Percentiles rank a stretch among this genome's conserved stretches.
phyloP scores from a whole-genome alignment of 2,797 vertebrate genomes.

The Platyrinchus mystaceus region DNA sequence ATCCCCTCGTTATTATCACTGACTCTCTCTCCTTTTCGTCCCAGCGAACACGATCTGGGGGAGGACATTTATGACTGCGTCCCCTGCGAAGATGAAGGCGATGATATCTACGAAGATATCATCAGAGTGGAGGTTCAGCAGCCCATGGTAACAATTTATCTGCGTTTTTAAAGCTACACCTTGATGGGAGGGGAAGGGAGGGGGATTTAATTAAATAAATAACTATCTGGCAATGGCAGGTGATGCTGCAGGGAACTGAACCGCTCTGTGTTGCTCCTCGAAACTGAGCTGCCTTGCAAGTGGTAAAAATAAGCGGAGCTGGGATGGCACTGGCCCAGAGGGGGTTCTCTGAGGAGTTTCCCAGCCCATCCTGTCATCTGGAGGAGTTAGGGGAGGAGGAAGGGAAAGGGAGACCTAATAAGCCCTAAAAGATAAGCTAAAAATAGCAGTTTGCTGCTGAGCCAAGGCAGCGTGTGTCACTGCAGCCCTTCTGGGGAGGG shows the following conservation, averaged over 20 bases:
- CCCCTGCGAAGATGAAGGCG: slow-evolving; percentile 93
- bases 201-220: background rate
- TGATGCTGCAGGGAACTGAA: background rate
- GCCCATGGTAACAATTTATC: slow-evolving; percentile 87
- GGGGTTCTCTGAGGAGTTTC: background rate
- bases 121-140: slow-evolving; percentile 98
- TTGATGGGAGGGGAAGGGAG: background rate
- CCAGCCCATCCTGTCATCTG: background rate
- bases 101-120: slow-evolving; percentile 99
- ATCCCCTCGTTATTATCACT: background rate
- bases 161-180: background rate
- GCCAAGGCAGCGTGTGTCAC: background rate
- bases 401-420: background rate
- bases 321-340: background rate
- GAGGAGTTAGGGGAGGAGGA: background rate
- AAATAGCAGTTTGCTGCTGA: background rate
- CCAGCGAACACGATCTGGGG: slow-evolving; percentile 94
- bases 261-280: background rate
- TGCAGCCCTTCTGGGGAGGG: background rate
- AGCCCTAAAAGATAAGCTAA: background rate
- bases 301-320: background rate
- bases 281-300: background rate
- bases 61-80: slow-evolving; percentile 99
- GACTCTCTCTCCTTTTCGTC: background rate
- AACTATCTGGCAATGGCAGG: background rate